phyloP scores from a whole-genome alignment of 2,888 invertebrate genomes.

The Eupeodes luniger region DNA sequence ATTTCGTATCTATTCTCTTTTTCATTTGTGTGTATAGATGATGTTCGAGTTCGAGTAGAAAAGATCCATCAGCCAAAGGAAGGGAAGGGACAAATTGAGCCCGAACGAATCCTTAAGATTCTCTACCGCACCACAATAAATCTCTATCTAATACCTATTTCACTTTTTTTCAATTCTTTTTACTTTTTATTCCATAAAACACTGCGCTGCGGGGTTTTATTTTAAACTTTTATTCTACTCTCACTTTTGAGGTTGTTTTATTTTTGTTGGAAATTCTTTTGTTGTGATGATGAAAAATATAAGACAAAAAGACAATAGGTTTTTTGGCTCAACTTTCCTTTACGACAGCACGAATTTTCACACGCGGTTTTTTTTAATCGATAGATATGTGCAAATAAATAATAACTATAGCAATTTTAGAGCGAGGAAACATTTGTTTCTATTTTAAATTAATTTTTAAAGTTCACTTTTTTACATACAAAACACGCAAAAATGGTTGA shows the following conservation, averaged over 20 bases:
- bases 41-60: constrained; percentile 11
- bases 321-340: too few relatives aligned
- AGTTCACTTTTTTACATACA: too few relatives aligned
- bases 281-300: constrained; percentile 47
- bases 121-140: constrained; percentile 32
- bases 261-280: constrained; percentile 15
- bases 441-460: too few relatives aligned
- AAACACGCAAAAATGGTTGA: too few relatives aligned
- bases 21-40: constrained; percentile 11
- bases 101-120: constrained; percentile 64
- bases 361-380: too few relatives aligned
- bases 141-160: constrained; percentile 52
- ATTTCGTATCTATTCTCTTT: constrained; percentile 52
- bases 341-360: too few relatives aligned
- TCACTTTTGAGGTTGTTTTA: constrained; percentile 67
- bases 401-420: too few relatives aligned
- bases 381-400: too few relatives aligned
- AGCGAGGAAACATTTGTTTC: too few relatives aligned
- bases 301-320: constrained; percentile 9
- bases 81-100: background rate
- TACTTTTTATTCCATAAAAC: constrained; percentile 41
- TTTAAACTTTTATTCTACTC: constrained; percentile 61
- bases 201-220: constrained; percentile 55
- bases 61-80: constrained; percentile 29
- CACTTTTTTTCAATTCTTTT: constrained; percentile 25